Conservation (phyloP, 2,888 invertebrate genomes). For the Cosmorhoe ocellata region DNA sequence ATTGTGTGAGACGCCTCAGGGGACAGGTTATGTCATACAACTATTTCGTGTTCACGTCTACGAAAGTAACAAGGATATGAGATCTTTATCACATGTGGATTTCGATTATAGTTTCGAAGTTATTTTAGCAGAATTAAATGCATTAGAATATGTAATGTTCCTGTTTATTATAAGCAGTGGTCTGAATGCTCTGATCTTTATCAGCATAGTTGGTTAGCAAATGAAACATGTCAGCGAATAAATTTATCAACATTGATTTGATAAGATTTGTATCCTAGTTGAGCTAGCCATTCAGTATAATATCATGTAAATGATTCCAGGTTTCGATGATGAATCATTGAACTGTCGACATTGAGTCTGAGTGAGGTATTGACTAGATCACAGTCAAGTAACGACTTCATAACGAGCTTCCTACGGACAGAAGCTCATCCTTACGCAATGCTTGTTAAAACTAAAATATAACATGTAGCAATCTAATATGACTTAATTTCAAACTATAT, state of each 20-base stretch:
- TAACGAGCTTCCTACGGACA: conserved; percentile 14
- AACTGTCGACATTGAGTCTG: conserved; percentile 37
- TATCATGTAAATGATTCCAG: conserved; percentile 44
- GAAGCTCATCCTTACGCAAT: conserved; percentile 9
- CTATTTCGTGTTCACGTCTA: conserved; percentile 69
- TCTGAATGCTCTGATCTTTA: conserved; percentile 45
- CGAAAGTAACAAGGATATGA: conserved; percentile 76
- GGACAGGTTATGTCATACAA: conserved; percentile 72
- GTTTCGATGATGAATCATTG: conserved; percentile 49
- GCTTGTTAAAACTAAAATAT: conserved; percentile 23
- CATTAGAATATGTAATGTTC: conserved; percentile 12
- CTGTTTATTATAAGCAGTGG: conserved; percentile 21
- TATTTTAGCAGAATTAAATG: conserved; percentile 40
- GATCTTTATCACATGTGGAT: conserved; percentile 66
- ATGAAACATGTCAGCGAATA: conserved; percentile 55
- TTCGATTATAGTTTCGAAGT: conserved; percentile 59
- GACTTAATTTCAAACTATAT: too few species aligned
- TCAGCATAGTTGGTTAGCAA: conserved; percentile 48
- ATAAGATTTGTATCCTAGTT: conserved; percentile 53
- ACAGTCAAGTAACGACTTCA: conserved; percentile 10
- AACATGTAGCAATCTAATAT: not conserved
- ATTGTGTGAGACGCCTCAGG: conserved; percentile 68
- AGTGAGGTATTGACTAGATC: conserved; percentile 22
- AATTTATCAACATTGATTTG: conserved; percentile 51
- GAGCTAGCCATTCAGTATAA: conserved; percentile 39